phyloP scores from a whole-genome alignment of 2,113 vertebrate genomes.

The Lipophrys pholis region DNA sequence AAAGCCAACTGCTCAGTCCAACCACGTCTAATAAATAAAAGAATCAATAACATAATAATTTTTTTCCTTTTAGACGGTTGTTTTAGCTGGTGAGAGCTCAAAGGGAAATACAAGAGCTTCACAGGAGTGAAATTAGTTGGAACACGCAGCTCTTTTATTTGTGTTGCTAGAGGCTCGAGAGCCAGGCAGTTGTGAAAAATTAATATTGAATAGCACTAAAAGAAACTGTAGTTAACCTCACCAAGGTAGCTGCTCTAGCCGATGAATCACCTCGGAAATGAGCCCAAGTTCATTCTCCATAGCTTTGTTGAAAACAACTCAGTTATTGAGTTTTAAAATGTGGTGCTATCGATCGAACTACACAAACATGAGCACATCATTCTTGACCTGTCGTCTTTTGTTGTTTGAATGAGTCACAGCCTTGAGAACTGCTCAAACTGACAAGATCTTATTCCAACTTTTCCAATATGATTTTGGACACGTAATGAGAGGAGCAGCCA shows the following conservation, averaged over 20 bases:
- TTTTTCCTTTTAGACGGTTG: background rate
- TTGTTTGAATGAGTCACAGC: slow-evolving; percentile 4
- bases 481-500: slow-evolving; percentile 52
- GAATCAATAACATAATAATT: background rate
- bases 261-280: background rate
- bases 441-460: slow-evolving; percentile 22
- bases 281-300: slow-evolving; percentile 4
- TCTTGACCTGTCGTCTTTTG: too few species aligned
- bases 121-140: background rate
- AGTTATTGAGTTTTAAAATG: background rate
- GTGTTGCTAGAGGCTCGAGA: background rate
- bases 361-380: background rate
- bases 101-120: background rate
- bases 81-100: background rate
- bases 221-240: slow-evolving; percentile 13
- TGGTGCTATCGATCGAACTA: background rate
- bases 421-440: background rate
- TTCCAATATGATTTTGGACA: slow-evolving; percentile 38
- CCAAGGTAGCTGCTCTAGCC: slow-evolving; percentile 9
- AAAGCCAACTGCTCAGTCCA: background rate
- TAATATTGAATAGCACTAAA: slow-evolving; percentile 11
- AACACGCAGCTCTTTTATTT: slow-evolving; percentile 4
- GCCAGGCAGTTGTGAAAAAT: slow-evolving; percentile 12
- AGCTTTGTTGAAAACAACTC: background rate
- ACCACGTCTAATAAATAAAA: background rate